phyloP scores from a whole-genome alignment of 2,113 vertebrate species.

The Prionailurus bengalensis region DNA sequence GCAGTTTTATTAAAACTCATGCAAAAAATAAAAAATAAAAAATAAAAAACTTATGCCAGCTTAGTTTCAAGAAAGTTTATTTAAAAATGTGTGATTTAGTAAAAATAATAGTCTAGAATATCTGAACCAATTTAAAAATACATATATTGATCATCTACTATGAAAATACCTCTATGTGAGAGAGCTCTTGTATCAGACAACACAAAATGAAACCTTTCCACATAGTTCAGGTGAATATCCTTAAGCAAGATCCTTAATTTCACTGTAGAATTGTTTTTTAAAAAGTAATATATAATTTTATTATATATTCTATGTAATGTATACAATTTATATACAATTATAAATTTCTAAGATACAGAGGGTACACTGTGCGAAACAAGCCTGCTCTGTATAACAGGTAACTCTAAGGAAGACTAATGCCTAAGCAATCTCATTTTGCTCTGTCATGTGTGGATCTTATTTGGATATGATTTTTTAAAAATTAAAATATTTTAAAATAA shows the following conservation, averaged over 20 bases:
- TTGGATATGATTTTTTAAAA: not conserved
- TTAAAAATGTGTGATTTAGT: not conserved
- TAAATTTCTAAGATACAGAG: not conserved
- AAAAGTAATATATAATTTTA: not conserved
- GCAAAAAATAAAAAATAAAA: not conserved
- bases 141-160: not conserved
- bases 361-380: not conserved
- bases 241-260: not conserved
- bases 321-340: not conserved
- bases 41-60: not conserved
- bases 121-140: not conserved
- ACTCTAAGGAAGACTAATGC: not conserved
- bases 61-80: slow-evolving; percentile 17
- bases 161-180: not conserved
- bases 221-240: not conserved
- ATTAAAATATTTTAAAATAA: slow-evolving; percentile 50
- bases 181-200: not conserved
- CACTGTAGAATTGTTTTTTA: not conserved
- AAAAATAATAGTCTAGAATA: not conserved
- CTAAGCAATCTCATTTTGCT: slow-evolving; percentile 2
- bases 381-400: not conserved
- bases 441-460: not conserved
- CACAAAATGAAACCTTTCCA: not conserved
- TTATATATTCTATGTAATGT: not conserved
- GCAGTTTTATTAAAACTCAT: slow-evolving; percentile 15